Evolutionary conservation across 2,888 invertebrate genomes (phyloP).

Genomic region (Acronicta leporina): DNA sequence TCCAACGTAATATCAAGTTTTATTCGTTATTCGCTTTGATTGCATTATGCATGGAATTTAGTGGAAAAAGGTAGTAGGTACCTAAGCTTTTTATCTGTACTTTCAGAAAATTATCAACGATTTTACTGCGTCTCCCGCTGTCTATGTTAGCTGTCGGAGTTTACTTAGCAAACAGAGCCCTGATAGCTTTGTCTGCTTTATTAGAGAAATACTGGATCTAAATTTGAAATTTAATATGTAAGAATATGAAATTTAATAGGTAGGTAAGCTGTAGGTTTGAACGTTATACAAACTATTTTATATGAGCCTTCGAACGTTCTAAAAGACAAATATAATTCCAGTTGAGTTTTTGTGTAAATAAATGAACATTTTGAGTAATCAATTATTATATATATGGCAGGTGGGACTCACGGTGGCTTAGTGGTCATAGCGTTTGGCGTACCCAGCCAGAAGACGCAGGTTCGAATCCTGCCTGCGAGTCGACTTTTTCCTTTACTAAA

Average conservation of each 20-base stretch:
- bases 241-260: no score
- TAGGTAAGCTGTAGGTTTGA: background rate
- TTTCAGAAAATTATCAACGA: conserved; percentile 36
- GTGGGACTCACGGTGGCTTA: no score
- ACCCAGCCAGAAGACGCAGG: no score
- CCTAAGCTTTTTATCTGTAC: conserved; percentile 24
- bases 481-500: no score
- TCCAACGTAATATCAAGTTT: conserved; percentile 22
- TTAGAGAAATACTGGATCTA: background rate
- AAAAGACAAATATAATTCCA: no score
- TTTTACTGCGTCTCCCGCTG: conserved; percentile 7
- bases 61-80: conserved; percentile 5
- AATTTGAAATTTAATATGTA: background rate
- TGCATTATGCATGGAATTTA: conserved; percentile 46
- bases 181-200: conserved; percentile 9
- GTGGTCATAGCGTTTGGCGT: no score
- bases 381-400: no score
- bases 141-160: conserved; percentile 16
- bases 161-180: conserved; percentile 14
- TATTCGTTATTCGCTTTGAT: conserved; percentile 40
- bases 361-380: no score
- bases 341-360: no score
- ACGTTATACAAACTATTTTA: background rate
- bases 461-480: no score
- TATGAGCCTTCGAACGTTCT: no score